Conservation (phyloP, 2,888 invertebrate species). For the Microctonus hyperodae region DNA sequence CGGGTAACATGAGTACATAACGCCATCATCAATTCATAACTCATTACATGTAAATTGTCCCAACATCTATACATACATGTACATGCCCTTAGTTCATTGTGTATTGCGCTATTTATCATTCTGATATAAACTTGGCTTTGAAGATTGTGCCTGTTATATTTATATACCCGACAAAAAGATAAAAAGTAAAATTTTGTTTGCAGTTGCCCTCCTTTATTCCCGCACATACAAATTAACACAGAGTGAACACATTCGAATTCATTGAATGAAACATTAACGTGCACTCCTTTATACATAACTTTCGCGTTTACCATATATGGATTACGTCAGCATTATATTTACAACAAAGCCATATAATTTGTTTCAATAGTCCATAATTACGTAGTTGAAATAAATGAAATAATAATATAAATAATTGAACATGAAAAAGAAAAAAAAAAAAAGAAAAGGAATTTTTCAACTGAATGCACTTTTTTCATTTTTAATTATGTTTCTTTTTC, state of each 20-base stretch:
- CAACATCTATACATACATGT: slow-evolving; percentile 4
- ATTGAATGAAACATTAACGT: slow-evolving; percentile 24
- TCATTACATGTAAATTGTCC: neutral
- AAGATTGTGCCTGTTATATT: slow-evolving; percentile 24
- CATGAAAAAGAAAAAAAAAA: neutral
- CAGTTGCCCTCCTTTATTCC: slow-evolving; percentile 10
- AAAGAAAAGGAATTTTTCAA: neutral
- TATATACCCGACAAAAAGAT: slow-evolving; percentile 15
- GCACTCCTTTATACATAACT: neutral
- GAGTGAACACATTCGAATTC: slow-evolving; percentile 14
- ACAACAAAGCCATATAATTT: neutral
- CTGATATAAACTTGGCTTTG: slow-evolving; percentile 14
- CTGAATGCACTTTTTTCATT: neutral
- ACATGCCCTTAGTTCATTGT: slow-evolving; percentile 38
- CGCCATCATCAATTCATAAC: neutral
- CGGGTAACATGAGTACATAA: neutral
- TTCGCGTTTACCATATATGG: slow-evolving; percentile 16
- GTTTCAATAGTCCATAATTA: neutral
- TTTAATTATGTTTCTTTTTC: neutral
- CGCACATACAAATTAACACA: neutral
- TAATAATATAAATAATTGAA: neutral
- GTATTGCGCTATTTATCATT: slow-evolving; percentile 28
- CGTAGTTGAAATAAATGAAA: neutral
- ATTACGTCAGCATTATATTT: slow-evolving; percentile 15
- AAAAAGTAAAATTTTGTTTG: slow-evolving; percentile 22